Base-by-base conservation (phyloP, 2,113 vertebrate species). In the Brachyhypopomus occidentalis region DNA sequence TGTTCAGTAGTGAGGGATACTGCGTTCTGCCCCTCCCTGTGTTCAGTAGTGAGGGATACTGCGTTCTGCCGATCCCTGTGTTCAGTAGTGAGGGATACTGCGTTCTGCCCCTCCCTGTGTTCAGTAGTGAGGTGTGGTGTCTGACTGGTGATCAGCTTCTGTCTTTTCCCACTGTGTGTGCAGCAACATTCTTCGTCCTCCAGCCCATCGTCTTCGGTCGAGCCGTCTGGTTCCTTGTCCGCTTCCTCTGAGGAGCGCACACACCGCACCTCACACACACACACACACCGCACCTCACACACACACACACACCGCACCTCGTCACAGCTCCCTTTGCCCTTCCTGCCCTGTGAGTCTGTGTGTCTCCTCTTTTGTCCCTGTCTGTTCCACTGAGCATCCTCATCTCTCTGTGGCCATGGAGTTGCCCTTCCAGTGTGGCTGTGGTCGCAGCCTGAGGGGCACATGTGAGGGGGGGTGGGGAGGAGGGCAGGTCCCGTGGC, bases 331-430 rank as follows among this genome's bases (percentile, higher is more conserved):
- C 60, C 78, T 69, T 86, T 88, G 63, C 92, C 92, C 0, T 85
- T 60, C 11, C 94, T 91, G 5, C 86, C 85, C 76, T 92, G 58
- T 75, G 91, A 82, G 20, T 80, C 67, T 0, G 56, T 88, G 71
- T 83, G 92, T 25, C 88, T 88, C 88, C 93, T 93, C 85, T 95
- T 95, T 11, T 90, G 4, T 11, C 90, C 86, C 48, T 85, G 92
- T 63, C 79, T 91, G 55, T 89, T 91, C 71, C 69, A 84, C 0
- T 0, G 16, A 27, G 22, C 83, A 79, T 88, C 89, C 69, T 83
- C 70, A 30, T 86, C 82, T 0, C 77, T 87, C 77, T 78, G 86
- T 22, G 72, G 78, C 73, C 83, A 82, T 19, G 83, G 64, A 60
- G 79, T 86, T 25, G 81, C 88, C 62, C 86, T 87, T 62, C 89